These are phyloP conservation scores for Gobius niger DNA, from an alignment of 2,113 vertebrate genomes.

Conservation along the genomic window DNA sequence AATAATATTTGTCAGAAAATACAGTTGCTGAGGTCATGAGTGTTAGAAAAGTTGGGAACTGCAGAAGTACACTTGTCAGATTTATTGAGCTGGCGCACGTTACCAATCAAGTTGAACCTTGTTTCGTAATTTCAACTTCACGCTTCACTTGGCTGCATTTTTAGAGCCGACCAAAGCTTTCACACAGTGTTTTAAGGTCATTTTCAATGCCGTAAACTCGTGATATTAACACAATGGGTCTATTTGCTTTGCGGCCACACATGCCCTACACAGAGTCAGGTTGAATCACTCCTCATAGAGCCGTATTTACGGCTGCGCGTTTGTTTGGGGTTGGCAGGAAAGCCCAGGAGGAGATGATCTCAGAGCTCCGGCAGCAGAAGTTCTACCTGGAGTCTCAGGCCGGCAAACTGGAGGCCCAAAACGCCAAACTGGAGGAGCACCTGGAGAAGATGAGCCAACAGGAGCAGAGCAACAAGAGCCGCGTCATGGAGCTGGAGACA, in stretches of 20 bases:
- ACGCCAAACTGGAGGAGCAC: conserved; percentile 96
- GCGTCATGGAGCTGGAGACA: conserved; percentile 88
- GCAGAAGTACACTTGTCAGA: too few relatives aligned
- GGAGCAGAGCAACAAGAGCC: conserved; percentile 91
- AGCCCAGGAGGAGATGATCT: conserved; percentile 99
- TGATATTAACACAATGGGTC: neutral
- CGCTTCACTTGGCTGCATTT: too few relatives aligned
- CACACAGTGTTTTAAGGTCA: neutral
- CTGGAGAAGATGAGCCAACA: conserved; percentile 96
- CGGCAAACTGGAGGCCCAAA: conserved; percentile 96
- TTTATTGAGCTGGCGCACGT: too few relatives aligned
- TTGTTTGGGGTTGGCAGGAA: conserved; percentile 80
- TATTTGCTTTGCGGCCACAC: neutral
- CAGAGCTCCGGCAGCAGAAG: conserved; percentile 97
- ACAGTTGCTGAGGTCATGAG: too few relatives aligned
- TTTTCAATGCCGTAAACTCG: neutral
- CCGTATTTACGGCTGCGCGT: neutral
- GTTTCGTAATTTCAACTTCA: too few relatives aligned
- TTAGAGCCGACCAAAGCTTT: neutral
- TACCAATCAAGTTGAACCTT: too few relatives aligned
- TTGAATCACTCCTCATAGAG: neutral
- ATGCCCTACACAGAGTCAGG: neutral
- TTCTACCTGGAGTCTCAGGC: conserved; percentile 98
- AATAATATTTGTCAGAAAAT: too few relatives aligned
- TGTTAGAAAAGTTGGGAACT: too few relatives aligned